Conservation (phyloP, 2,113 vertebrate species). For the Lynx canadensis region DNA sequence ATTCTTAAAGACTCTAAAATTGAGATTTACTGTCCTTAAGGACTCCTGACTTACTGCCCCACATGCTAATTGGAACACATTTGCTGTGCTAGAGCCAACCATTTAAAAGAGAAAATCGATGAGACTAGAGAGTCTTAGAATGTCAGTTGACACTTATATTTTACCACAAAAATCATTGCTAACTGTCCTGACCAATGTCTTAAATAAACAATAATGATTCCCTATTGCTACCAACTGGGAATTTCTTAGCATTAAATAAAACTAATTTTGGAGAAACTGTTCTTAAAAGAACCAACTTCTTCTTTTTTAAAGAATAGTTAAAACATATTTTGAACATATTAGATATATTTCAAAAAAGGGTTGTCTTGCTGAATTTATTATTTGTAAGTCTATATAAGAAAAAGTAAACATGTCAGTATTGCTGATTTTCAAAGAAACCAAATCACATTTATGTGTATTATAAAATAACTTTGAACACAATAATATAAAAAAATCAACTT, state of each 20-base stretch:
- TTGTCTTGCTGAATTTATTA: not conserved
- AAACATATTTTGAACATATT: not conserved
- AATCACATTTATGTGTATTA: not conserved
- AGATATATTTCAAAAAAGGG: not conserved
- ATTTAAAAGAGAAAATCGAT: not conserved
- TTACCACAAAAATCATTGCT: not conserved
- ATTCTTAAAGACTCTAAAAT: not conserved
- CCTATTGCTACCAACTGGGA: not conserved
- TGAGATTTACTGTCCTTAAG: not conserved
- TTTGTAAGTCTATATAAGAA: not conserved
- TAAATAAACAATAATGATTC: not conserved
- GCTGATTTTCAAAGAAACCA: not conserved
- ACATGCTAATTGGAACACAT: not conserved
- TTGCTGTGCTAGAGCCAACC: not conserved
- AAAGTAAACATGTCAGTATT: not conserved
- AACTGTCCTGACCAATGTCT: not conserved
- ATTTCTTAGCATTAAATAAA: not conserved
- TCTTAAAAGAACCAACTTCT: not conserved
- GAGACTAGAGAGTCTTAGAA: not conserved
- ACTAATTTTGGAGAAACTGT: not conserved
- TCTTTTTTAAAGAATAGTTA: not conserved
- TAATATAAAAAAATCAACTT: not conserved
- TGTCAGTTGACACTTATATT: not conserved
- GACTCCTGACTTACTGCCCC: not conserved
- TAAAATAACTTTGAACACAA: not conserved